Conservation (phyloP, 2,797 vertebrate species). For the Siniperca obscura region DNA sequence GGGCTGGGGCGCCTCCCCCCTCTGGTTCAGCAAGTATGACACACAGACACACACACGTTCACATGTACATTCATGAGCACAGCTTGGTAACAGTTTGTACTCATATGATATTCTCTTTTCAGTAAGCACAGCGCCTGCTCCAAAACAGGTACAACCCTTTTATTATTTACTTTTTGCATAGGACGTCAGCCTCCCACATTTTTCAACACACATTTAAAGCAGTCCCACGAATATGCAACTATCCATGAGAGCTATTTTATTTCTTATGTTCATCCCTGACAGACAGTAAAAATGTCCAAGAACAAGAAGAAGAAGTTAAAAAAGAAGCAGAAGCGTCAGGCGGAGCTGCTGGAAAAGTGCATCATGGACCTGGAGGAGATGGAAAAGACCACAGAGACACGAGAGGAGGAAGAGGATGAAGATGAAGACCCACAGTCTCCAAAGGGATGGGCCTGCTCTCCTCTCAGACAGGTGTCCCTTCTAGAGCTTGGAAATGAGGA, state of each 20-base stretch:
- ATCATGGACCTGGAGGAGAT: conserved; percentile 97
- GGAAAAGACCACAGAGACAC: conserved; percentile 90
- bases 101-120: conserved; percentile 77
- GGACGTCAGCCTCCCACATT: background rate
- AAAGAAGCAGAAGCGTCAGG: conserved; percentile 98
- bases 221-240: background rate
- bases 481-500: conserved; percentile 83
- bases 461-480: conserved; percentile 86
- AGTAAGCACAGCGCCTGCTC: conserved; percentile 98
- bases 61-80: conserved; percentile 9
- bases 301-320: conserved; percentile 99
- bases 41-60: background rate
- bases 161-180: conserved; percentile 3
- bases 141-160: conserved; percentile 91
- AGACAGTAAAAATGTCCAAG: conserved; percentile 98
- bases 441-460: conserved; percentile 79
- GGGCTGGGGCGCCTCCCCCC: conserved; percentile 94
- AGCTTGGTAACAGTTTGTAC: conserved; percentile 25
- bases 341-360: conserved; percentile 94
- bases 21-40: conserved; percentile 95
- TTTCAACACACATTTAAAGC: background rate
- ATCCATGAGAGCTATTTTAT: background rate
- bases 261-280: conserved; percentile 5
- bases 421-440: conserved; percentile 83
- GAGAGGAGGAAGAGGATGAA: conserved; percentile 86